A percentile compares a stretch with the other conserved stretches of the same genome.
Evolutionary conservation across 2,888 invertebrate species (phyloP).

Genomic region (Scotopteryx bipunctaria): DNA sequence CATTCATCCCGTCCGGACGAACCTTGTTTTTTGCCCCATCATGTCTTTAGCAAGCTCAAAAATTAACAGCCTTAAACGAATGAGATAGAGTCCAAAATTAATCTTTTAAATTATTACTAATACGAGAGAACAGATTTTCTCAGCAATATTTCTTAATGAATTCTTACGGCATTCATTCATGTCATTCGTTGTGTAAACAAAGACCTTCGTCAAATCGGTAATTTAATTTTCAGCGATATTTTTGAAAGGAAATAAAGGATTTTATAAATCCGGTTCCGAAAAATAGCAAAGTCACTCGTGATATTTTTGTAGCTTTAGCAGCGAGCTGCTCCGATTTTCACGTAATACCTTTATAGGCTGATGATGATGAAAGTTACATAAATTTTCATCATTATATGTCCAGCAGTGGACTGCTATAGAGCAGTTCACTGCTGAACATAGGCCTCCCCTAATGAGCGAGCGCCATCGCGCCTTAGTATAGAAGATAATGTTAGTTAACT

Average conservation of each 20-base stretch:
- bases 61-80: constrained; percentile 33
- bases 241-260: constrained; percentile 49
- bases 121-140: constrained; percentile 51
- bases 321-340: background rate
- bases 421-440: no score
- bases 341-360: no score
- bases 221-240: constrained; percentile 51
- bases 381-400: no score
- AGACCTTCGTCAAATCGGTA: constrained; percentile 66
- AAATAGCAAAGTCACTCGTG: constrained; percentile 34
- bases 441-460: no score
- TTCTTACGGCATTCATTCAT: constrained; percentile 74
- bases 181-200: constrained; percentile 77
- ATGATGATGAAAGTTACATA: no score
- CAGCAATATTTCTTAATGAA: constrained; percentile 75
- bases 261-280: constrained; percentile 35
- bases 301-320: constrained; percentile 28
- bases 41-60: constrained; percentile 4
- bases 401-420: no score
- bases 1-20: constrained; percentile 75
- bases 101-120: constrained; percentile 12
- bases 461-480: no score
- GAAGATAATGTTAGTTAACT: no score
- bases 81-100: constrained; percentile 40
- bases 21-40: constrained; percentile 48